Conservation (phyloP, 2,797 vertebrate species). For the Channa striata region DNA sequence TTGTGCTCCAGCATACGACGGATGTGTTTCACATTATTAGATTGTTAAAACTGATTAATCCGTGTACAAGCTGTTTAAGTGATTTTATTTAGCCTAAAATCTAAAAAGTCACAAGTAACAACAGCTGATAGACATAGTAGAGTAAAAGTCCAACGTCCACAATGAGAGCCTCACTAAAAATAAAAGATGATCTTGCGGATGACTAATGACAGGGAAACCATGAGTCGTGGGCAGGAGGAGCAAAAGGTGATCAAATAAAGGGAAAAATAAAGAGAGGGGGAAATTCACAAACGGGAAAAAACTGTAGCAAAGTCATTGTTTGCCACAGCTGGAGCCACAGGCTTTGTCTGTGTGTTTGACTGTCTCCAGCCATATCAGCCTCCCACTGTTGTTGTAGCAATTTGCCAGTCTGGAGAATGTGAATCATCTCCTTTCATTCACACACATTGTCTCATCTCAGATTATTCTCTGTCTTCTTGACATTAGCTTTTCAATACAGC, state of each 20-base stretch:
- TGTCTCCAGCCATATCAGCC: constrained; percentile 35
- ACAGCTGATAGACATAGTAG: too few relatives aligned
- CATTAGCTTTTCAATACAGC: constrained; percentile 6
- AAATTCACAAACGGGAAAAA: constrained; percentile 36
- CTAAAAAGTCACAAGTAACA: too few relatives aligned
- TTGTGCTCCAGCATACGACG: too few relatives aligned
- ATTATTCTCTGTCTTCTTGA: constrained; percentile 32
- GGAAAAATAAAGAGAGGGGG: constrained; percentile 14
- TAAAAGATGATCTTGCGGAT: constrained; percentile 40
- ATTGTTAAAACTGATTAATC: too few relatives aligned
- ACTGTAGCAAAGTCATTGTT: constrained; percentile 34
- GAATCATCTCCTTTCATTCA: constrained; percentile 58
- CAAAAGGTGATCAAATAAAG: constrained; percentile 28
- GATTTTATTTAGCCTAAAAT: too few relatives aligned
- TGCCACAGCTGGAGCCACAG: constrained; percentile 27
- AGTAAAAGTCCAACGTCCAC: constrained; percentile 5
- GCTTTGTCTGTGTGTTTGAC: constrained; percentile 39
- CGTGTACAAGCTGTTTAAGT: too few relatives aligned
- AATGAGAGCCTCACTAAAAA: constrained; percentile 1
- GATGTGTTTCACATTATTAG: too few relatives aligned
- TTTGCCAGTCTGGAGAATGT: constrained; percentile 52
- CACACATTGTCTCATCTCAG: constrained; percentile 36
- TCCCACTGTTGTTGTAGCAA: constrained; percentile 36
- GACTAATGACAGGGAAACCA: constrained; percentile 42
- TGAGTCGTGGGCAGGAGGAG: constrained; percentile 14